Evolutionary conservation across 2,888 invertebrate genomes (phyloP).

Genomic region (Xestia c-nigrum): DNA sequence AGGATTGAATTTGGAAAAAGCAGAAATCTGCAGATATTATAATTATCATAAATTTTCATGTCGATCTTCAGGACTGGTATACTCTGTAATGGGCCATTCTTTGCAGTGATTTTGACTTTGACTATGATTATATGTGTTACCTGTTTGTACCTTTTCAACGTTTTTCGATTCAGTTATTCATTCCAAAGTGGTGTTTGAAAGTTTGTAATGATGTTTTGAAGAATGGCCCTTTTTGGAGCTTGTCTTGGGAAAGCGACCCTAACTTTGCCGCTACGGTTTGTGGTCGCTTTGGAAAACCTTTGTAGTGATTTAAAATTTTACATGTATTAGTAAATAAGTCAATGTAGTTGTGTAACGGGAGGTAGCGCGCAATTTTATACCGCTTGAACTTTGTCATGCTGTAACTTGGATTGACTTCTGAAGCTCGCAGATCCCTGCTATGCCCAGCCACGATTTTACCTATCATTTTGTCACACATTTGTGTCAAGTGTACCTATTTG

Average conservation of each 20-base stretch:
- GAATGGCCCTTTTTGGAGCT: not conserved
- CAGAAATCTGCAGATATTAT: conserved; percentile 1
- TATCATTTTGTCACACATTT: no score
- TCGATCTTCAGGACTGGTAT: not conserved
- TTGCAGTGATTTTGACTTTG: not conserved
- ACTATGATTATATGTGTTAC: not conserved
- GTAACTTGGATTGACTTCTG: no score
- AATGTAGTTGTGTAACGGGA: conserved; percentile 14
- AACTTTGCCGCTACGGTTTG: not conserved
- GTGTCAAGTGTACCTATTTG: no score
- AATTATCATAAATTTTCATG: not conserved
- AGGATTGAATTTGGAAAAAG: not conserved
- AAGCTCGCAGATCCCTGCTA: not conserved
- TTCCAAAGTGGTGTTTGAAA: conserved; percentile 26
- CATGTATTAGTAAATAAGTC: conserved; percentile 25
- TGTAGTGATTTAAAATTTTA: not conserved
- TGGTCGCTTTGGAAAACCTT: not conserved
- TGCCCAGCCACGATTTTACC: no score
- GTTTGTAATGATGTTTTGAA: conserved; percentile 1
- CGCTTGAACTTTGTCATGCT: not conserved
- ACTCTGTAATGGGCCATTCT: not conserved
- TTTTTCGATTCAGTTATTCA: conserved; percentile 10
- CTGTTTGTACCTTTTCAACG: conserved; percentile 5
- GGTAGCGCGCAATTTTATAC: not conserved
- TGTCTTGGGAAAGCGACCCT: not conserved